Evolutionary conservation across 2,888 invertebrate species (phyloP).

Genomic region (Sinelater perroti): DNA sequence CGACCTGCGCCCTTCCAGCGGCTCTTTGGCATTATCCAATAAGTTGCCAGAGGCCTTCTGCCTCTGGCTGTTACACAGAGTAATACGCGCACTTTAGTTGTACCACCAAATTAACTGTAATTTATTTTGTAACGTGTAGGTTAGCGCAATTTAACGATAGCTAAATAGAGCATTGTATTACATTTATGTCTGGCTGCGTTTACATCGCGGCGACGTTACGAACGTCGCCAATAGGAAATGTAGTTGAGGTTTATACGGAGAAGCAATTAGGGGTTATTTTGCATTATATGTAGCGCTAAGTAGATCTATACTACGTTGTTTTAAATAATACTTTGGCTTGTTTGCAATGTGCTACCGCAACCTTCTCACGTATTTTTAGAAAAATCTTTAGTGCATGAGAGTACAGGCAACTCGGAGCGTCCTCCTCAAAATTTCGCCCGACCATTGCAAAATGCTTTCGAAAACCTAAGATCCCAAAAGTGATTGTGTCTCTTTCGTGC

Average conservation of each 20-base stretch:
- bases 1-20: conserved; percentile 43
- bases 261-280: conserved; percentile 15
- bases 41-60: conserved; percentile 35
- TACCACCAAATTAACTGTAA: conserved; percentile 18
- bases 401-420: background rate
- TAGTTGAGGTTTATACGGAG: conserved; percentile 13
- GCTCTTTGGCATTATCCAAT: conserved; percentile 40
- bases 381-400: conserved; percentile 15
- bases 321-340: conserved; percentile 15
- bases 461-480: conserved; percentile 35
- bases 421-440: background rate
- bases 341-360: conserved; percentile 34
- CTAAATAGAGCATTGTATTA: conserved; percentile 4
- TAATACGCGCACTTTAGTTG: conserved; percentile 44
- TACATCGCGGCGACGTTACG: background rate
- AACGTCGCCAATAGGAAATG: background rate
- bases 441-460: conserved; percentile 1
- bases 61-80: conserved; percentile 29
- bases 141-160: conserved; percentile 9
- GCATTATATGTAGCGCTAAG: conserved; percentile 22
- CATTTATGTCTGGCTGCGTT: conserved; percentile 4
- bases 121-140: conserved; percentile 26
- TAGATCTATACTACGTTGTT: conserved; percentile 23
- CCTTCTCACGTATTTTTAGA: conserved; percentile 29
- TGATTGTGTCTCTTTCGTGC: conserved; percentile 55